A percentile compares a stretch with the other conserved stretches of the same genome.
Conservation (phyloP, 2,888 invertebrate species). For the Trissolcus japonicus region DNA sequence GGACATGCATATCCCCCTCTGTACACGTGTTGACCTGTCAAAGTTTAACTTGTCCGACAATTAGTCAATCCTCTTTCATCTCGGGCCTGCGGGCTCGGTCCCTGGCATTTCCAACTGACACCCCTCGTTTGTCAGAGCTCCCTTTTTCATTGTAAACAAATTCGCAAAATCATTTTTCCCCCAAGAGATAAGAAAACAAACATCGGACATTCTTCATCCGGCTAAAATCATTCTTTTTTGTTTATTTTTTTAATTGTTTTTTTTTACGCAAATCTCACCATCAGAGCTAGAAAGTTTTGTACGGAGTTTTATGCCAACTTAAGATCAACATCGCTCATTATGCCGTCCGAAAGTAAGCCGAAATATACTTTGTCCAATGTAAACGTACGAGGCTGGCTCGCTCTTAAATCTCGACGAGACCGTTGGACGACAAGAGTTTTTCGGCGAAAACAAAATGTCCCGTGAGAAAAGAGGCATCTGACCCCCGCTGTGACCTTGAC, state of each 20-base stretch:
- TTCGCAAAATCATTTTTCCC: not conserved
- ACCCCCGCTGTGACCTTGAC: no score
- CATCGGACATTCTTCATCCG: no score
- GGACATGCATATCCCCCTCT: conserved; percentile 50
- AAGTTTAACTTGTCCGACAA: conserved; percentile 54
- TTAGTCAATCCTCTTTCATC: conserved; percentile 50
- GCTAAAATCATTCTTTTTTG: no score
- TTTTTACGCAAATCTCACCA: not conserved
- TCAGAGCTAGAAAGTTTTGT: not conserved
- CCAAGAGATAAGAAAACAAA: not conserved
- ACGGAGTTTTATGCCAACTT: no score
- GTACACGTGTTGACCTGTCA: conserved; percentile 55
- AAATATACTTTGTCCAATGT: no score
- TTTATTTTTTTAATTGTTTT: no score
- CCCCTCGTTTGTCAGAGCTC: conserved; percentile 31
- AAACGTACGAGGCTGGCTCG: not conserved
- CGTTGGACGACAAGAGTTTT: no score
- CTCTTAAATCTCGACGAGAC: no score
- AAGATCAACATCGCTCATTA: no score
- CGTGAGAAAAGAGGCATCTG: no score
- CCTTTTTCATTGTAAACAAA: conserved; percentile 10
- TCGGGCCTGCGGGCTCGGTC: conserved; percentile 25
- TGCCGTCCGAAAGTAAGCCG: no score
- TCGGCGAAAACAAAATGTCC: no score
- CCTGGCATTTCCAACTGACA: conserved; percentile 17